A percentile compares a stretch with the other conserved stretches of the same genome.
Conservation (phyloP, 2,797 vertebrate genomes). For the Myiotriccus ornatus region DNA sequence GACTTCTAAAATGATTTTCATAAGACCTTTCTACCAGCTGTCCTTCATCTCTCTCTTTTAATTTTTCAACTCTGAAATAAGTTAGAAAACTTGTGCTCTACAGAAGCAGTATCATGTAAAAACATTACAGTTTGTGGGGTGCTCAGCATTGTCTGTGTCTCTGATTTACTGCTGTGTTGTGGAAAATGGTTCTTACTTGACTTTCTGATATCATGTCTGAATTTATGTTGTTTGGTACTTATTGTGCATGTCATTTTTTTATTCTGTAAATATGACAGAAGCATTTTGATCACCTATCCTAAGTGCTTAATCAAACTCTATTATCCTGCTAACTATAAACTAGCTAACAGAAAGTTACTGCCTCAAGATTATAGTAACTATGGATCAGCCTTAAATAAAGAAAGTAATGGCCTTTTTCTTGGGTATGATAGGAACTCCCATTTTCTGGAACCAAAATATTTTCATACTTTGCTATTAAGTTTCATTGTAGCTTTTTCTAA, state of each 20-base stretch:
- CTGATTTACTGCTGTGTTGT: background rate
- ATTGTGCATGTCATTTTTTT: constrained; percentile 46
- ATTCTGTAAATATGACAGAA: constrained; percentile 73
- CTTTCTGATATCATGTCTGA: constrained; percentile 53
- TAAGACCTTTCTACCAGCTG: background rate
- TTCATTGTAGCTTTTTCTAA: constrained; percentile 82
- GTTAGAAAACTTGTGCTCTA: background rate
- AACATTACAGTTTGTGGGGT: background rate
- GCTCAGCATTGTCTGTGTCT: background rate
- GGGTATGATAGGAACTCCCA: background rate
- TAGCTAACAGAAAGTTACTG: constrained; percentile 37
- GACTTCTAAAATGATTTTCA: background rate
- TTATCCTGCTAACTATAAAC: constrained; percentile 62
- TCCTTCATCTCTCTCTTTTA: background rate
- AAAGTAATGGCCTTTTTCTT: constrained; percentile 50
- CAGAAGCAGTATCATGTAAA: background rate
- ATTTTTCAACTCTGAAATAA: background rate
- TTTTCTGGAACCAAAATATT: constrained; percentile 51
- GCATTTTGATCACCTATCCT: constrained; percentile 63
- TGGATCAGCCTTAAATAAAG: constrained; percentile 56
- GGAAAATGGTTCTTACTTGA: constrained; percentile 45
- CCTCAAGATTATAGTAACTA: constrained; percentile 42
- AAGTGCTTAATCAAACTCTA: constrained; percentile 77
- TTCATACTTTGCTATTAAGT: constrained; percentile 78
- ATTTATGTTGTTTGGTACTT: constrained; percentile 46